phyloP scores from a whole-genome alignment of 2,797 vertebrate species.

The Eulemur mongoz region DNA sequence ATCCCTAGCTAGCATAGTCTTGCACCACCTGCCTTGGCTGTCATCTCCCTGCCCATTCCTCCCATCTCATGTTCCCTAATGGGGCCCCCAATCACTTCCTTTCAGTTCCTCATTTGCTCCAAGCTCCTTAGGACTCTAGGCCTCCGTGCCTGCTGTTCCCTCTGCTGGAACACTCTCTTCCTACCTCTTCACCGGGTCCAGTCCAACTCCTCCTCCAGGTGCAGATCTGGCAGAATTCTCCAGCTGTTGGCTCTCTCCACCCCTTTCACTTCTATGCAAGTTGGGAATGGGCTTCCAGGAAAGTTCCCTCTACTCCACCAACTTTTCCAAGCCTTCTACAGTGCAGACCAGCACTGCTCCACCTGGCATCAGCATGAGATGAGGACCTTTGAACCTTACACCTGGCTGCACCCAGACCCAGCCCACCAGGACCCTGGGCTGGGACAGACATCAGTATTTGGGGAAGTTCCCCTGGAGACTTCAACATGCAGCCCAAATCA shows the following conservation, averaged over 20 bases:
- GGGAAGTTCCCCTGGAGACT: background rate
- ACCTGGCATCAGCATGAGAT: accelerated
- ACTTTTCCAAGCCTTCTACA: background rate
- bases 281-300: background rate
- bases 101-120: background rate
- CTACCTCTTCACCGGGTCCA: background rate
- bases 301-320: background rate
- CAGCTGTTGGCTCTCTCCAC: background rate
- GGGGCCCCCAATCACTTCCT: background rate
- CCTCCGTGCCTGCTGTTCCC: background rate
- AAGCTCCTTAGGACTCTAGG: background rate
- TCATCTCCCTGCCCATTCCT: too few species aligned
- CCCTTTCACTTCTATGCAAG: background rate
- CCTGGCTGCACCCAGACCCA: background rate
- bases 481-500: background rate
- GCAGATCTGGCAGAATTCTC: background rate
- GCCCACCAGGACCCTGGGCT: too few species aligned
- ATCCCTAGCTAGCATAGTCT: background rate
- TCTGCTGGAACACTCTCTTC: background rate
- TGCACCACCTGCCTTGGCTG: accelerated
- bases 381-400: background rate
- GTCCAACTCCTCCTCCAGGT: background rate
- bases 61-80: too few species aligned
- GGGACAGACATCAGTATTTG: background rate
- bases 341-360: background rate